Base-by-base conservation (phyloP, 1,140 invertebrate genomes). In the honey bee (Apis mellifera) region DNA sequence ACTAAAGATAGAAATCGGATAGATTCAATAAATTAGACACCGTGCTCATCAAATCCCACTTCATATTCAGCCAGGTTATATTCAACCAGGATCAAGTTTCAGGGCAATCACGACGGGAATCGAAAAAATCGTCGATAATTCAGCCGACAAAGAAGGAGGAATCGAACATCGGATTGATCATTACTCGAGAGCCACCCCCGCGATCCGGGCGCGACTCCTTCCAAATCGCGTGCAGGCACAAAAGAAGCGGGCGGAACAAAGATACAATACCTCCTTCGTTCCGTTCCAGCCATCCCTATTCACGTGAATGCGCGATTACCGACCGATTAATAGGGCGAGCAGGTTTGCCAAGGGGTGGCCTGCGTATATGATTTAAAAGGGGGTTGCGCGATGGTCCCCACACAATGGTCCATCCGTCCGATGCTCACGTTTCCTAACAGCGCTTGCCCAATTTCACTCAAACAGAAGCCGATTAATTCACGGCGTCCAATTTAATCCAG, bases 401-500 rank as follows among this genome's bases (percentile, higher is more conserved):
- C 91, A 92, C 91, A 92, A 92, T 92, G 85, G 87, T 74, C 87
- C 86, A 86, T 26, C 26, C 84, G 84, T 83, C 8, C 87, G 89
- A 90, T 90, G 90, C 91, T 92, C 91, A 89, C 90, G 91, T 92
- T 91, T 93, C 90, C 90, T 91, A 93, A 93, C 93, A 94, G 93
- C 92, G 92, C 93, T 92, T 92, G 92, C 92, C 92, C 94, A 94
- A 94, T 94, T 94, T 94, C 93, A 93, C 93, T 94, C 93, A 93
- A 94, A 94, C 93, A 94, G 93, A 94, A 94, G 93, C 93, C 93
- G 93, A 94, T 94, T 94, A 94, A 94, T 94, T 93, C 91, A 90
- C 90, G 91, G 93, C 93, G 91, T 94, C 90, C 93, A 93, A 94
- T 94, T 94, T 94, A 94, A 94, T 94, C 93, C 92, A 86, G 72